Evolutionary conservation across 2,797 vertebrate genomes (phyloP), one percentile per base, ranked within the genome.

Genomic region (Antrozous pallidus): DNA sequence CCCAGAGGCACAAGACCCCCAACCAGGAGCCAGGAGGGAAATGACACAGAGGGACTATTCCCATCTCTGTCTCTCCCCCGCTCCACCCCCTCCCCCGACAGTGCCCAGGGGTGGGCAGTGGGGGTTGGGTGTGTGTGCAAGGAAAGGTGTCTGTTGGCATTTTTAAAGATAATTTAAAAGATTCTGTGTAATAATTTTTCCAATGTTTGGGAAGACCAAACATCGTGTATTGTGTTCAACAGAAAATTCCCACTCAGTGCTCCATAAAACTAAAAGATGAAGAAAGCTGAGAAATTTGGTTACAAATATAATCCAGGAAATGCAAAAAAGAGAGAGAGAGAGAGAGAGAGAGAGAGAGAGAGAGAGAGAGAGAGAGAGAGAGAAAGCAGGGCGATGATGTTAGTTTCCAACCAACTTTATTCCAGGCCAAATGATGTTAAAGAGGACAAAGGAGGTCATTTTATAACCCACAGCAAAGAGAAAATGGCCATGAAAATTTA

Each of bases 401-500:
- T 33, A 20, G 20, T 87, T 77, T 82, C 70, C 93, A 61, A 74
- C 58, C 77, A 75, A 96, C 80, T 85, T 89, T 88, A 78, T 93
- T 79, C 54, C 31, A 93, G 65, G 63, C 49, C 73, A 74, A 85
- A 79, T 45, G 74, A 63, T 88, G 94, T 90, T 88, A 85, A 89
- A 93, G 73, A 80, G 91, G 77, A 96, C 87, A 91, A 77, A 91
- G 67, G 49, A 26, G 77, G 65, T 79, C 90, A 71, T 88, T 95
- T 96, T 92, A 94, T 9, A 89, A 80, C 92, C 56, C 49, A 70
- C 81, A 31, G 49, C 70, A 84, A 89, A 51, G 73, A 95, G 85
- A 87, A 71, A 95, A 88, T 38, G 74, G 93, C 90, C 71, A 77
- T 95, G 89, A 95, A 96, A 96, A 94, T 93, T 97, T 90, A 95